A percentile compares a stretch with the other conserved stretches of the same genome.
Evolutionary conservation across 2,113 vertebrate genomes (phyloP).

Genomic region (Lasiurus cinereus): DNA sequence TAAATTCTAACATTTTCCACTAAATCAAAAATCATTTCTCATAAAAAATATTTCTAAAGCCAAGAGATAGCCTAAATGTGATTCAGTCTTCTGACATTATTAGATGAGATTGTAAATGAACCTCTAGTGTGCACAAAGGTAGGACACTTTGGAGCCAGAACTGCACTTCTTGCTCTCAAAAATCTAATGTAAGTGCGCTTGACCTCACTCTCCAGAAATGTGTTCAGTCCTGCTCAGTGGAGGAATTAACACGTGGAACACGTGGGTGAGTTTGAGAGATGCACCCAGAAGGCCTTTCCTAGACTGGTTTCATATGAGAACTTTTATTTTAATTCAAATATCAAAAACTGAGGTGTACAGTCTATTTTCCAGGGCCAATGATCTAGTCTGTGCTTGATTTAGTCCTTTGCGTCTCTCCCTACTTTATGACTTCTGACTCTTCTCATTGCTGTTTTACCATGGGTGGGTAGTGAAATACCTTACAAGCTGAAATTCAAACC

Average conservation of each 20-base stretch:
- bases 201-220: too few relatives aligned
- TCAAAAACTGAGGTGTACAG: not conserved
- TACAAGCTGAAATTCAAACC: not conserved
- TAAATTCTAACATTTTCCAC: not conserved
- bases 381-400: not conserved
- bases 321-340: not conserved
- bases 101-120: not conserved
- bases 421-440: not conserved
- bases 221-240: not conserved
- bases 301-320: not conserved
- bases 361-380: not conserved
- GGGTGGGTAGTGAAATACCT: not conserved
- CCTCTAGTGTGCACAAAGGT: not conserved
- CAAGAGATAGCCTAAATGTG: not conserved
- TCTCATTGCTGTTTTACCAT: not conserved
- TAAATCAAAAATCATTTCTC: not conserved
- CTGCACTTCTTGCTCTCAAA: not conserved
- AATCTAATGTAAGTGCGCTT: not conserved
- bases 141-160: not conserved
- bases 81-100: not conserved
- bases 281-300: not conserved
- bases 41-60: constrained; percentile 21
- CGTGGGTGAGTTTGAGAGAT: not conserved
- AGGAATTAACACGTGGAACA: not conserved
- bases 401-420: not conserved